Evolutionary conservation across 2,888 invertebrate species (phyloP), one percentile per base, ranked within the genome.

Genomic region (Tenthredo mesomela): DNA sequence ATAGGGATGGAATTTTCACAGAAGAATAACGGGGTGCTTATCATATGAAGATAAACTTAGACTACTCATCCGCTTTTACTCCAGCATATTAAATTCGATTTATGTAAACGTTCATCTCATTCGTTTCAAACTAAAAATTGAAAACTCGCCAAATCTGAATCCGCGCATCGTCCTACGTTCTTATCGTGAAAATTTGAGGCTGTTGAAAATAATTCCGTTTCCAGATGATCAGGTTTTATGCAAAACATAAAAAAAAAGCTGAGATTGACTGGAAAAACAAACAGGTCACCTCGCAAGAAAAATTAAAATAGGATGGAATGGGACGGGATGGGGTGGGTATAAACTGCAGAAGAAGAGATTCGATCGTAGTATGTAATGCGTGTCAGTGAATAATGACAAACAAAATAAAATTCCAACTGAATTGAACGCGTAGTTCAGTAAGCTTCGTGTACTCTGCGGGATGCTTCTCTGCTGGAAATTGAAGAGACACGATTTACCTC

Each of bases 401-500:
- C 21, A 40, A 80, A 40, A 80, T 21, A 12, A 61, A 37, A 29
- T 58, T 61, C 33, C 0, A 61, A 37, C 61, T 80, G 58, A 61
- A 40, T 61, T 40, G 5, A 80, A 61, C 61, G 61, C 18, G 80
- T 25, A 80, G 61, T 29, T 50, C 4, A 54, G 33, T 50, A 4
- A 25, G 25, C 18, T 58, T 37, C 80, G 37, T 21, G 37, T 37
- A 54, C 50, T 78, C 58, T 9, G n/a, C n/a, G n/a, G 25, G 58
- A 21, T 61, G 43, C 37, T 50, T 82, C 82, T 70, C 67, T 29
- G 82, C 67, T 67, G 50, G 67, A 82, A 82, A 70, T 82, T 82
- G 65, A 70, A 70, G 85, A 43, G 85, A 87, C 85, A 86, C 85
- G 85, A 83, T 86, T 87, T 87, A 58, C 85, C 85, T 87, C 87